These are phyloP conservation scores for Lepilemur ruficaudatus DNA, from an alignment of 2,797 vertebrate species.

Conservation along the genomic window DNA sequence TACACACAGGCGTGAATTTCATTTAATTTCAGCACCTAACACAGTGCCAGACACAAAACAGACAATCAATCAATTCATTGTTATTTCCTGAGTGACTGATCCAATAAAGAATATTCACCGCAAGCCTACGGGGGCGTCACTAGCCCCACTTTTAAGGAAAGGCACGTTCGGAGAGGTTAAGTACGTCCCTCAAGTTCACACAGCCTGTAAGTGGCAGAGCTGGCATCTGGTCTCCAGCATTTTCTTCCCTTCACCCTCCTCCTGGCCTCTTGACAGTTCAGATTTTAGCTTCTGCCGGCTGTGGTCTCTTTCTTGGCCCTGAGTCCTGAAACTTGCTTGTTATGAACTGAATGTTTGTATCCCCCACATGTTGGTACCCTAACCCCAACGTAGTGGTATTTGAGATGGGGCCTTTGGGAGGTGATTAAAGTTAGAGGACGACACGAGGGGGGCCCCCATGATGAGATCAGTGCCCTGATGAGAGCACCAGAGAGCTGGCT, in stretches of 20 bases:
- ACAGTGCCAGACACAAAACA: neutral
- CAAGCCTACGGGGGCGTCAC: neutral
- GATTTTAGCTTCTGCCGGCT: neutral
- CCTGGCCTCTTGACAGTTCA: neutral
- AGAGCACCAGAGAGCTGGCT: neutral
- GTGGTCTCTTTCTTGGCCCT: neutral
- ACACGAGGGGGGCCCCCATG: neutral
- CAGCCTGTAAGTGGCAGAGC: neutral
- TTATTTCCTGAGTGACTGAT: neutral
- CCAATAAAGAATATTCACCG: neutral
- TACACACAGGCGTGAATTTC: neutral
- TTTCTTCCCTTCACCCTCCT: neutral
- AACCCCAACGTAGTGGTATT: neutral
- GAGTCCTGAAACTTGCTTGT: neutral
- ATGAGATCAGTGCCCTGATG: neutral
- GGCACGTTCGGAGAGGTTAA: neutral
- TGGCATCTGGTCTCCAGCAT: neutral
- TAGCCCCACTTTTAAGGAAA: neutral
- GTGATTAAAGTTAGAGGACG: neutral
- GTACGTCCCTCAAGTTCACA: neutral
- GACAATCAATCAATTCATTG: neutral
- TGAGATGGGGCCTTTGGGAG: neutral
- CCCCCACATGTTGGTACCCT: neutral
- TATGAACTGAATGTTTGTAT: neutral
- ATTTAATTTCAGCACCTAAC: neutral